These are phyloP conservation scores for Otis tarda DNA, from an alignment of 2,113 vertebrate genomes.

Conservation along the genomic window DNA sequence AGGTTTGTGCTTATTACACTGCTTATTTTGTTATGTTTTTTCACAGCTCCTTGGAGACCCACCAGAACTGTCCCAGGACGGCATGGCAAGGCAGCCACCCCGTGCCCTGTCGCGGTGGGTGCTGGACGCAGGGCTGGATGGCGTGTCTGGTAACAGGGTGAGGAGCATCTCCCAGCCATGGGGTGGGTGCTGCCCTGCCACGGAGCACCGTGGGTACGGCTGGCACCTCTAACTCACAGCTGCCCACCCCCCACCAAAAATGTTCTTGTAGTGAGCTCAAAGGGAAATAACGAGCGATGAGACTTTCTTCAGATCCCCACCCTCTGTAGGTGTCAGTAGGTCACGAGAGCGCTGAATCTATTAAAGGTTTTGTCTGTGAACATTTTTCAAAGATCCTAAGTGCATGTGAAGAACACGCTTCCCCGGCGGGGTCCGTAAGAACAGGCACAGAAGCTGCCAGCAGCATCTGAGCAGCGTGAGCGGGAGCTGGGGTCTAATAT, in stretches of 20 bases:
- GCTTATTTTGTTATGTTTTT: accelerated
- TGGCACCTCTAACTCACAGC: neutral
- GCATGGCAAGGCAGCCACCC: neutral
- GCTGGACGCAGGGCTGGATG: no score
- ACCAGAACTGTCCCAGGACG: neutral
- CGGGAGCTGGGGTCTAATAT: neutral
- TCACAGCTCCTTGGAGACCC: neutral
- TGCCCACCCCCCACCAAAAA: accelerated
- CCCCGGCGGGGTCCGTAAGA: accelerated
- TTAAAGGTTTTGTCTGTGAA: neutral
- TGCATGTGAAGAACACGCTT: accelerated
- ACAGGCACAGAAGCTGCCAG: neutral
- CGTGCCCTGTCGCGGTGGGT: accelerated
- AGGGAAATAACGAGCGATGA: neutral
- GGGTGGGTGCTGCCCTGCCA: no score
- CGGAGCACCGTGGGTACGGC: accelerated
- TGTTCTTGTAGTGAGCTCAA: neutral
- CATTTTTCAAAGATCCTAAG: no score
- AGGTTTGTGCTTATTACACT: neutral
- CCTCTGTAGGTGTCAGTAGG: neutral
- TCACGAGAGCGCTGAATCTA: neutral
- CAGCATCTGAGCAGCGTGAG: neutral
- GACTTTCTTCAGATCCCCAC: neutral
- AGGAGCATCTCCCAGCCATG: neutral
- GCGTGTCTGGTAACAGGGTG: accelerated